Conservation (phyloP, 2,113 vertebrate species). For the Campylomormyrus numenius region DNA sequence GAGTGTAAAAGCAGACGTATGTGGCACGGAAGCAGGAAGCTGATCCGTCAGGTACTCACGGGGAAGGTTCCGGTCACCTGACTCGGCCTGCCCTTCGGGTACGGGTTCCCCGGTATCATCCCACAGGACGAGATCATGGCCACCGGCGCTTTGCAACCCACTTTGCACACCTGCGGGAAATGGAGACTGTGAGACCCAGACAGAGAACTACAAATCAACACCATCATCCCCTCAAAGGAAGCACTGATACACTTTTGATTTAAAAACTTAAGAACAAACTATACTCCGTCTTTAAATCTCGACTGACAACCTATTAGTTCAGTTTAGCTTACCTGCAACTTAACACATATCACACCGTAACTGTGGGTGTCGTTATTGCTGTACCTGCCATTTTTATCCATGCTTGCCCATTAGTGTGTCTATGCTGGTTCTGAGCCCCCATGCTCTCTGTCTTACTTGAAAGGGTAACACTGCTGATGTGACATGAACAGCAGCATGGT, state of each 20-base stretch:
- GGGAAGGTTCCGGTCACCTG: conserved; percentile 86
- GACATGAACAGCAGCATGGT: too few relatives aligned
- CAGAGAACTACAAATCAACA: not conserved
- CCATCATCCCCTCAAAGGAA: not conserved
- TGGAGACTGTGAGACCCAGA: not conserved
- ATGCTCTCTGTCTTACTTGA: too few relatives aligned
- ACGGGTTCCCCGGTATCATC: conserved; percentile 94
- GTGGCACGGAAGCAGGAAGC: not conserved
- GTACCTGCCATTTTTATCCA: not conserved
- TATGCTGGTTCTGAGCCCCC: too few relatives aligned
- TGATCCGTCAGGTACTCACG: conserved; percentile 57
- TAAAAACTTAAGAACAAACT: not conserved
- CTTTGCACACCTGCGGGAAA: conserved; percentile 78
- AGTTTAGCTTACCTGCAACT: not conserved
- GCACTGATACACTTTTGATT: not conserved
- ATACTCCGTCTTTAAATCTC: not conserved
- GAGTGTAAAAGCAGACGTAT: not conserved
- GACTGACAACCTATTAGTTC: not conserved
- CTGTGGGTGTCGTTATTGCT: not conserved
- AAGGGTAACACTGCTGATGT: too few relatives aligned
- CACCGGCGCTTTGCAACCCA: conserved; percentile 92
- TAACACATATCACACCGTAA: not conserved
- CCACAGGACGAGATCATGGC: conserved; percentile 97
- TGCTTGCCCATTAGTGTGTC: not conserved
- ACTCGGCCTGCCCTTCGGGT: conserved; percentile 94